phyloP scores from a whole-genome alignment of 2,113 vertebrate genomes.

The Neomonachus schauinslandi region DNA sequence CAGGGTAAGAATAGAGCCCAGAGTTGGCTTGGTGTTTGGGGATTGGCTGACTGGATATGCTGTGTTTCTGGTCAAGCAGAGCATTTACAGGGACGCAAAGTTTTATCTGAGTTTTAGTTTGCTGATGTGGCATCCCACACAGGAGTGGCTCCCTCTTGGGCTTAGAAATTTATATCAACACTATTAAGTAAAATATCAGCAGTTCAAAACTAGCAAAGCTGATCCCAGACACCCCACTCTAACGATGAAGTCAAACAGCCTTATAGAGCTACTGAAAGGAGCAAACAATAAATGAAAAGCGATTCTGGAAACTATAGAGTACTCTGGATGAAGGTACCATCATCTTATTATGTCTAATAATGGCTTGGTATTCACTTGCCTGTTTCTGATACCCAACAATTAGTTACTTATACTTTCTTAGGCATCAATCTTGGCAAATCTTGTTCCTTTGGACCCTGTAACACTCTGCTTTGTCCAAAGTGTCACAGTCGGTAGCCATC shows the following conservation, averaged over 20 bases:
- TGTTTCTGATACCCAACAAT: background rate
- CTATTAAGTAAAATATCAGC: background rate
- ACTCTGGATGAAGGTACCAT: background rate
- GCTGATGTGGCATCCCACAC: background rate
- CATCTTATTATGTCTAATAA: too few relatives aligned
- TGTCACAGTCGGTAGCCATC: background rate
- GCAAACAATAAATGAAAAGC: background rate
- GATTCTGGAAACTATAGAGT: background rate
- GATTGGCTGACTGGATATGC: background rate
- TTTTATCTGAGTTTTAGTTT: background rate
- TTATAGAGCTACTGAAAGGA: background rate
- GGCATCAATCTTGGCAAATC: background rate
- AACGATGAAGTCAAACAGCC: background rate
- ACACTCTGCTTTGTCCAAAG: background rate
- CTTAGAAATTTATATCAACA: background rate
- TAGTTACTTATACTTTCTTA: background rate
- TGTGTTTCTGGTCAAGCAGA: background rate
- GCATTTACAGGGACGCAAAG: background rate
- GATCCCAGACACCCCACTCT: background rate
- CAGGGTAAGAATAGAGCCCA: background rate
- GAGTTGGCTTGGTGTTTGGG: background rate
- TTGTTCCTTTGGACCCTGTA: background rate
- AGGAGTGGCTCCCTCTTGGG: background rate
- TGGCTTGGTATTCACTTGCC: background rate
- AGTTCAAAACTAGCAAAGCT: background rate